These are phyloP conservation scores for Ciconia stormi DNA, from an alignment of 2,113 vertebrate species.

Conservation along the genomic window DNA sequence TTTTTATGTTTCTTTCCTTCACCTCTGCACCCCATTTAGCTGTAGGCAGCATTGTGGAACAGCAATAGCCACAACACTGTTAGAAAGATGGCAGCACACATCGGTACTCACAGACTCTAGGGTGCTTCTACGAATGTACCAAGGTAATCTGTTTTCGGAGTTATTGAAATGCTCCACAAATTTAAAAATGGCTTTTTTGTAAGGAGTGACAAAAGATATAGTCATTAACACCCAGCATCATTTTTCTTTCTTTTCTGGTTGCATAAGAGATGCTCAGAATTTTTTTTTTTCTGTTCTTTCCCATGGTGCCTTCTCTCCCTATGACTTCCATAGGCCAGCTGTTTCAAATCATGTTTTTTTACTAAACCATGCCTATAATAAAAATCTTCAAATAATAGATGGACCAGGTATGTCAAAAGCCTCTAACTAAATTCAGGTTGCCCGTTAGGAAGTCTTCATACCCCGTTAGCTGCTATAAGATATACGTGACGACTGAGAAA, in stretches of 20 bases:
- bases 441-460: constrained; percentile 26
- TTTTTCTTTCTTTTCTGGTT: constrained; percentile 35
- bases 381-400: constrained; percentile 3
- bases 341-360: neutral
- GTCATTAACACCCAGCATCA: neutral
- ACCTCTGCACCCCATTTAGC: neutral
- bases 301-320: neutral
- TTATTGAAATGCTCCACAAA: constrained; percentile 45
- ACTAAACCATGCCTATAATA: neutral
- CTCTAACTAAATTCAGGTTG: constrained; percentile 31
- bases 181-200: neutral
- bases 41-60: neutral
- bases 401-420: constrained; percentile 15
- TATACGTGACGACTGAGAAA: constrained; percentile 24
- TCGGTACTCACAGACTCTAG: neutral
- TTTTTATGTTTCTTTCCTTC: neutral
- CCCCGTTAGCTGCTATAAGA: neutral
- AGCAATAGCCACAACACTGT: neutral
- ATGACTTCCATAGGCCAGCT: neutral
- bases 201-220: constrained; percentile 15
- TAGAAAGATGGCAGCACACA: neutral
- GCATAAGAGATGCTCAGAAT: neutral
- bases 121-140: neutral
- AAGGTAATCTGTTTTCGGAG: constrained; percentile 44
- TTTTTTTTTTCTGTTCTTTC: neutral